These are phyloP conservation scores for Alviniconcha strummeri DNA, from an alignment of 2,888 invertebrate species.

Conservation along the genomic window DNA sequence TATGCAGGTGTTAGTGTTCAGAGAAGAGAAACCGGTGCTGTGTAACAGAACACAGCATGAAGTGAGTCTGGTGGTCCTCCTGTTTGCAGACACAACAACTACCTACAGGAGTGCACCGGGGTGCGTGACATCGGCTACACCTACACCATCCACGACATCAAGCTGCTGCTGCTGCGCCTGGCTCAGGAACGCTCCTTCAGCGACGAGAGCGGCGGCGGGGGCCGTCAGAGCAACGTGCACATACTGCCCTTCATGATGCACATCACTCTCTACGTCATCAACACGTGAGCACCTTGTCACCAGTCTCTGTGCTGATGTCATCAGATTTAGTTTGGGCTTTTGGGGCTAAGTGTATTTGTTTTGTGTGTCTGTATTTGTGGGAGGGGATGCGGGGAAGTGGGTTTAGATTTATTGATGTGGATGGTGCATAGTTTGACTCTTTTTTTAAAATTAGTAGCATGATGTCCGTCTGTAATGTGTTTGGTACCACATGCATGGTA, in stretches of 20 bases:
- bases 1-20: too few relatives aligned
- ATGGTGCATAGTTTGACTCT: too few relatives aligned
- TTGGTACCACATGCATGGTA: too few relatives aligned
- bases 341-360: too few relatives aligned
- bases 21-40: too few relatives aligned
- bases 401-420: neutral
- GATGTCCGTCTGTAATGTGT: too few relatives aligned
- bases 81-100: constrained; percentile 76
- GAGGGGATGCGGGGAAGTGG: neutral
- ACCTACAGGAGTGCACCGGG: constrained; percentile 75
- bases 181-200: constrained; percentile 96
- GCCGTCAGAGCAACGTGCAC: constrained; percentile 97
- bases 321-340: neutral
- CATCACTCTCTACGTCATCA: constrained; percentile 87
- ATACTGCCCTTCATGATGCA: constrained; percentile 94
- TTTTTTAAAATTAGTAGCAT: neutral
- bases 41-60: too few relatives aligned
- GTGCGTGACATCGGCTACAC: constrained; percentile 73
- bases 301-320: neutral
- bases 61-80: too few relatives aligned
- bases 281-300: constrained; percentile 78
- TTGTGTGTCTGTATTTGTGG: neutral
- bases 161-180: constrained; percentile 90
- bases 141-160: constrained; percentile 92
- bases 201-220: constrained; percentile 93